Conservation (phyloP, 2,113 vertebrate genomes). For the Etheostoma cragini region DNA sequence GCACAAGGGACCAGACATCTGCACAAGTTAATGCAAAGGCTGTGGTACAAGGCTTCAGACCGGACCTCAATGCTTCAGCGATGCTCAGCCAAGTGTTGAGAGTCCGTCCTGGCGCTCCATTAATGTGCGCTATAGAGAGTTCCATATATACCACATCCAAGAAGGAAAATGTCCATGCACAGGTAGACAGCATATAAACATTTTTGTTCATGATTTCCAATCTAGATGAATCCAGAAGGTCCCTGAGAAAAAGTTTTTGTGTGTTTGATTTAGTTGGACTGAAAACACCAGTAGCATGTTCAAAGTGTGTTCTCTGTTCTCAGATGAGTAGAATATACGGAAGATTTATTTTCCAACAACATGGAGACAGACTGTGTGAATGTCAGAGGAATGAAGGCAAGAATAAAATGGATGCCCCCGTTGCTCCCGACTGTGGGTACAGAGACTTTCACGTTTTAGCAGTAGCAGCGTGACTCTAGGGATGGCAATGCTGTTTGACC, state of each 20-base stretch:
- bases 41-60: no score
- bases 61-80: no score
- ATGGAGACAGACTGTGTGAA: background rate
- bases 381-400: background rate
- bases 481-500: background rate
- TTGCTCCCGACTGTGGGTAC: background rate
- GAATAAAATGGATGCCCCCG: slow-evolving; percentile 1
- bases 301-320: slow-evolving; percentile 4
- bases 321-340: background rate
- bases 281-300: background rate
- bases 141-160: no score
- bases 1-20: no score
- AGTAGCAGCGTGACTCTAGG: background rate
- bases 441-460: background rate
- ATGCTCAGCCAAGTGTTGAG: no score
- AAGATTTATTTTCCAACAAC: slow-evolving; percentile 3
- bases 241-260: background rate
- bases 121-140: no score
- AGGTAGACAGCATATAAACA: no score
- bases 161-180: no score
- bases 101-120: no score
- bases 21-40: no score
- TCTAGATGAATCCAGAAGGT: background rate
- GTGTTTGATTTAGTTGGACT: slow-evolving; percentile 3
- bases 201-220: background rate